Base-by-base conservation (phyloP, 2,888 invertebrate genomes). In the Myopa tessellatipennis region DNA sequence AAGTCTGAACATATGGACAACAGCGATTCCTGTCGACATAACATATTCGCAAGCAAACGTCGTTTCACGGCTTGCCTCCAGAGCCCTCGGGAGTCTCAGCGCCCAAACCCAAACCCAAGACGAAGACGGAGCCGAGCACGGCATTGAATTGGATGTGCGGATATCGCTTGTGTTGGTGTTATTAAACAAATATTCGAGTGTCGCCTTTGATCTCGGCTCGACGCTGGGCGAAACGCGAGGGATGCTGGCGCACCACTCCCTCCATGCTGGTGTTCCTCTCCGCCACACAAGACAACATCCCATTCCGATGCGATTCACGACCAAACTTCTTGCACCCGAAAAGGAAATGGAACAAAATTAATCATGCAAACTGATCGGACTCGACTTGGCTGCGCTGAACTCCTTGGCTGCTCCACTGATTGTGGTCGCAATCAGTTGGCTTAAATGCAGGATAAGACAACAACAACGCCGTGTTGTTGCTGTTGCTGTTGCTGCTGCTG, bases 131-230 rank as follows among this genome's bases (percentile, higher is more conserved):
- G 26, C 63, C 63, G 34, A 63, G 18, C 26, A 4, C 52, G 12
- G 10, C 63, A 34, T 36, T 14, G 63, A 26, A 65, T 50, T 16
- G 65, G 4, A 50, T 50, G 16, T 50, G 45, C n/a, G 40, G 36
- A 34, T 61, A 10, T 3, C 26, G 73, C 45, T 26, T 65, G 65
- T 65, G 50, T 65, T 52, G 18, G 61, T 74, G 36, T 67, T 74
- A 74, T 65, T 74, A 67, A 74, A 65, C 67, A 74, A 74, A 67
- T 74, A 74, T 67, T 50, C 67, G 67, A 65, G 67, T 67, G 65
- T 74, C 74, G 74, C 74, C 74, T 74, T 74, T 74, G 74, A 74
- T 74, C 74, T 74, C 18, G 52, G 55, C 67, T 67, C 67, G 52
- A 65, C 74, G 14, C 10, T 10, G 45, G 10, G 10, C 45, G 45